phyloP scores from a whole-genome alignment of 2,888 invertebrate genomes.

The Mimas tiliae region DNA sequence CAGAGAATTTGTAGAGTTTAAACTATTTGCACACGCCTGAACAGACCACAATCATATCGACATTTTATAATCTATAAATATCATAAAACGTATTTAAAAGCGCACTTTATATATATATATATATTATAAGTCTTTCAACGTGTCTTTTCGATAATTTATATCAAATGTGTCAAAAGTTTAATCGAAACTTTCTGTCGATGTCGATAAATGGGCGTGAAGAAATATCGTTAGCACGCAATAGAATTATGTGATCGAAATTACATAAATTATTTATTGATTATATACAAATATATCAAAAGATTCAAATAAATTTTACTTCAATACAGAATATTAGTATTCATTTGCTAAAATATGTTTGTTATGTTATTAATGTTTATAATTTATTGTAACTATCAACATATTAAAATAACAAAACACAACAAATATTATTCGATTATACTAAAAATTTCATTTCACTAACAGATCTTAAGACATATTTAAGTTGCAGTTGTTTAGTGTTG shows the following conservation, averaged over 20 bases:
- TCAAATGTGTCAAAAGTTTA: slow-evolving; percentile 1
- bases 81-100: slow-evolving; percentile 18
- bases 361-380: slow-evolving; percentile 10
- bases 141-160: slow-evolving; percentile 15
- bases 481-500: not conserved
- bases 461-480: not conserved
- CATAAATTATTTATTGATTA: not conserved
- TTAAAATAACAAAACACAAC: slow-evolving; percentile 25
- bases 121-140: not conserved
- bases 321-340: not conserved
- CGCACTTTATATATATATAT: slow-evolving; percentile 10
- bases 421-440: slow-evolving; percentile 25
- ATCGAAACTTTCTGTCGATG: slow-evolving; percentile 2
- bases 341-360: not conserved
- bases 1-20: not conserved
- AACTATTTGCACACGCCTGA: not conserved
- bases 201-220: not conserved
- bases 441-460: slow-evolving; percentile 1
- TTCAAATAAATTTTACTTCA: not conserved
- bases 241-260: not conserved
- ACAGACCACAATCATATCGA: slow-evolving; percentile 17
- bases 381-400: slow-evolving; percentile 15
- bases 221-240: not conserved
- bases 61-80: slow-evolving; percentile 10
- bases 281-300: slow-evolving; percentile 13